Evolutionary conservation across 2,797 vertebrate genomes (phyloP).

Genomic region (Enteromius thamalakanensis): DNA sequence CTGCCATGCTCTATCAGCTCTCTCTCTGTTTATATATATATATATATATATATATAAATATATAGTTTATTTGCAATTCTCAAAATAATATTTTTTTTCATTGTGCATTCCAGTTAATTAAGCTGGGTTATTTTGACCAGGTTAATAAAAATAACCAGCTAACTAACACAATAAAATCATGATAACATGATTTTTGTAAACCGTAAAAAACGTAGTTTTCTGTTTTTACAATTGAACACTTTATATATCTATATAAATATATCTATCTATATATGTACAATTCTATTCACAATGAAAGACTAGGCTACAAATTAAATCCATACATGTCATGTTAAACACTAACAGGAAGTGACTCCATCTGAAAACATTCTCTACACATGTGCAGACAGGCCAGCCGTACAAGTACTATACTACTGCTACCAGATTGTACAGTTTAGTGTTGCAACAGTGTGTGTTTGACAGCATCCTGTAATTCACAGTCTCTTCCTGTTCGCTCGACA

Average conservation of each 20-base stretch:
- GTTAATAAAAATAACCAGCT: too few relatives aligned
- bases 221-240: too few relatives aligned
- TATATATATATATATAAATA: neutral
- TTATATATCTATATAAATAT: neutral
- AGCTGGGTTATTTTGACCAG: too few relatives aligned
- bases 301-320: neutral
- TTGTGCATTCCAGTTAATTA: too few relatives aligned
- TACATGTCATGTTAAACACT: neutral
- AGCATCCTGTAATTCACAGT: slow-evolving; percentile 2
- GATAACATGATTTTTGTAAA: neutral
- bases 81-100: too few relatives aligned
- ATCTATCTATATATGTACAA: neutral
- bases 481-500: neutral
- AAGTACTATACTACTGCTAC: neutral
- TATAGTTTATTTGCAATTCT: too few relatives aligned
- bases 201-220: too few relatives aligned
- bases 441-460: neutral
- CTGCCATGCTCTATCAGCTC: neutral
- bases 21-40: neutral
- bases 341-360: slow-evolving; percentile 6
- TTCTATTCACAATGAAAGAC: neutral
- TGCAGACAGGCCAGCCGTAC: neutral
- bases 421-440: neutral
- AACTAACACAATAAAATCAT: neutral
- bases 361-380: slow-evolving; percentile 8